Percentiles rank a stretch among this genome's conserved stretches.
These are phyloP conservation scores for Nematolebias whitei DNA, from an alignment of 2,113 vertebrate species.

Conservation along the genomic window DNA sequence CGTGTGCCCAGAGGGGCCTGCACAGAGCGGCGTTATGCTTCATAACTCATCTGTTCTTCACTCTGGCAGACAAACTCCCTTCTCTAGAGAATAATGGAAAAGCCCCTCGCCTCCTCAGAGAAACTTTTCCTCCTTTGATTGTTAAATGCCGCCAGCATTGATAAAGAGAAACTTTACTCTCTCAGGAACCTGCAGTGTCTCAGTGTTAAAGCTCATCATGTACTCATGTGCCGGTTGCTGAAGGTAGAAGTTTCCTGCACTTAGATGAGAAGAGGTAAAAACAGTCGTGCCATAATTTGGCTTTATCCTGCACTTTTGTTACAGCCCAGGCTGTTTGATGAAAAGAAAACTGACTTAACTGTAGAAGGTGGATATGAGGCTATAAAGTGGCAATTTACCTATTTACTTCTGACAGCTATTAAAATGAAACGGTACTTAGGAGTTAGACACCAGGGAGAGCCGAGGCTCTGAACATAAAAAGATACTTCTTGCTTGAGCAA, in stretches of 20 bases:
- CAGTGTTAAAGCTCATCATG: constrained; percentile 21
- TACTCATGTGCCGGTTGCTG: constrained; percentile 18
- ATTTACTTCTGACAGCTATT: neutral
- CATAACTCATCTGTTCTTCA: constrained; percentile 41
- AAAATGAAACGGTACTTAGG: too few species aligned
- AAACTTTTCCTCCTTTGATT: constrained; percentile 22
- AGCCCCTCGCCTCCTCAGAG: constrained; percentile 16
- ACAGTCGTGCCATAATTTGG: neutral
- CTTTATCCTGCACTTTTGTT: neutral
- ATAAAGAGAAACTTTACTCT: constrained; percentile 32
- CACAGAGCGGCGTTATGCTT: constrained; percentile 24
- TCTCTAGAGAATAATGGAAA: constrained; percentile 36
- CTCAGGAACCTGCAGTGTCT: constrained; percentile 8
- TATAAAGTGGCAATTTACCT: neutral
- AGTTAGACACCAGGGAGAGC: neutral
- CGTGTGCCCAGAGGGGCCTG: constrained; percentile 21
- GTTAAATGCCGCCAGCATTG: constrained; percentile 34
- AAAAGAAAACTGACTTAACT: neutral
- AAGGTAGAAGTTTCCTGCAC: constrained; percentile 6
- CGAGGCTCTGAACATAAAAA: neutral
- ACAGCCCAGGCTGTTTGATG: neutral
- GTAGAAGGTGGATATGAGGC: neutral
- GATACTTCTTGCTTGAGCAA: neutral
- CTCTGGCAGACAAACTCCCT: constrained; percentile 17
- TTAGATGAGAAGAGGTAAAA: constrained; percentile 9